phyloP scores from a whole-genome alignment of 2,113 vertebrate species.

The Nyctibius bracteatus region DNA sequence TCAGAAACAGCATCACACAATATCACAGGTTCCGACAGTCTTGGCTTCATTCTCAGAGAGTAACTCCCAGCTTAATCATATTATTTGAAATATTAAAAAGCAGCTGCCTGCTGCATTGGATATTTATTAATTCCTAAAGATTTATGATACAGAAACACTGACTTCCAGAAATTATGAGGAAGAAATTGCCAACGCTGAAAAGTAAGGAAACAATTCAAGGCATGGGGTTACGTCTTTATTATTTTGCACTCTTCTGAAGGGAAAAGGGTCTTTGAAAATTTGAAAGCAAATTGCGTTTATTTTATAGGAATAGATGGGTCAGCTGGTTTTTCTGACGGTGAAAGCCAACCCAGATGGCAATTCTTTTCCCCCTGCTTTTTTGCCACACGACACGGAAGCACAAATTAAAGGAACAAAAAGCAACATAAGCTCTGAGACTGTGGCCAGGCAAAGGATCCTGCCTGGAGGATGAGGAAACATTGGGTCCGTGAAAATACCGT shows the following conservation, averaged over 20 bases:
- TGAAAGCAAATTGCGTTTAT: neutral
- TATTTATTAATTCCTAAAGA: neutral
- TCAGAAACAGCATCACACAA: neutral
- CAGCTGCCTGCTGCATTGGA: neutral
- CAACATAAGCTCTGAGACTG: neutral
- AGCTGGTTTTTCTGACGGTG: neutral
- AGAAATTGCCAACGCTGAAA: neutral
- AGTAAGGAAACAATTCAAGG: neutral
- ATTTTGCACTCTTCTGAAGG: neutral
- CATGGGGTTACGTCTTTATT: neutral
- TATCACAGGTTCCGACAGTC: neutral
- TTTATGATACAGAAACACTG: neutral
- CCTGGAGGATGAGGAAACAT: neutral
- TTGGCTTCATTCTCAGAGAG: neutral
- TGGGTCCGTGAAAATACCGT: neutral
- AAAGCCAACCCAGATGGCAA: conserved; percentile 27
- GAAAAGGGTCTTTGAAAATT: neutral
- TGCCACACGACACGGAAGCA: neutral
- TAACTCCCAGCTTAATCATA: neutral
- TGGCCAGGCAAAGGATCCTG: neutral
- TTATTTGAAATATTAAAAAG: neutral
- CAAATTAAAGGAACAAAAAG: conserved; percentile 31
- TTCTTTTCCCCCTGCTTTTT: neutral
- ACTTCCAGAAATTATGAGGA: neutral
- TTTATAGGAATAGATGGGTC: neutral